Base-by-base conservation (phyloP, 2,797 vertebrate genomes). In the Rhinella marina region DNA sequence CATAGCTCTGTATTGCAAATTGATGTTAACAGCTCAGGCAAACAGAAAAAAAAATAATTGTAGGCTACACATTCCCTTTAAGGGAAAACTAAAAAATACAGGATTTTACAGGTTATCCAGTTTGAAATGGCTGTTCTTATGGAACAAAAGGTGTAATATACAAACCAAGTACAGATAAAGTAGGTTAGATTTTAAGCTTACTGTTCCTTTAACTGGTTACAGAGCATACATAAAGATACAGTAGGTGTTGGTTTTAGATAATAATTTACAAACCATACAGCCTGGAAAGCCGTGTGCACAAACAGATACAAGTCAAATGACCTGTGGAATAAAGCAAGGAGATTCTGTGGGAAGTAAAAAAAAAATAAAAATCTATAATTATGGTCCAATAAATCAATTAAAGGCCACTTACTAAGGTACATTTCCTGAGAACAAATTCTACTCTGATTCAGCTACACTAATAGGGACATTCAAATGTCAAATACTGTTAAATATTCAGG, bases 401-500 rank as follows among this genome's bases (percentile, higher is more conserved):
- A 77, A 64, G 59, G 72, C 23, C 16, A 61, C 9, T 64, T 16
- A 41, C 6, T n/a, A 25, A 76, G 23, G 32, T 85, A 50, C 83
- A 85, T 76, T 73, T 41, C 17, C 82, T 73, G 70, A 41, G 62
- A 75, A 75, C 27, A 6, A 21, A 59, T 61, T 17, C 13, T 17
- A n/a, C 25, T 77, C 6, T 27, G 41, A 41, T n/a, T 5, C 83
- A 19, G 19, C 13, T 50, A 57, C 27, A 57, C 10, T 48, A 73
- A 59, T n/a, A 61, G 54, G 17, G 27, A 59, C 68, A 59, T 32
- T 57, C 19, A 59, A 17, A 83, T 86, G 23, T 25, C 48, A 81
- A 50, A 29, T 62, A 0, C 21, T 73, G 73, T 86, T 19, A 81
- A 81, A 73, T 73, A 86, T 86, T 81, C 50, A 73, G 25, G 62